Conservation (phyloP, 2,113 vertebrate genomes). For the Verasper variegatus region DNA sequence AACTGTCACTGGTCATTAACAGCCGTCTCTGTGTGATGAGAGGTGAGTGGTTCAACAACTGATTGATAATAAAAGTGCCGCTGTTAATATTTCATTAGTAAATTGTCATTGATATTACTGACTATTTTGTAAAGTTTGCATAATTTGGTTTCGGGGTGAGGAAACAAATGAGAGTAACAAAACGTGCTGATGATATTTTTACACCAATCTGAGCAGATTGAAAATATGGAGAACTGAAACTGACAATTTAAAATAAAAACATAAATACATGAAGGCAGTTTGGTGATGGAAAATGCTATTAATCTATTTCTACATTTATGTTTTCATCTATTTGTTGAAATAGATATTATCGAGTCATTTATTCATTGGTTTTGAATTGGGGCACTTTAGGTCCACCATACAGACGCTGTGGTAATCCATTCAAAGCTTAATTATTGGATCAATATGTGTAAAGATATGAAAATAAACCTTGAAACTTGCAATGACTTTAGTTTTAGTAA, state of each 20-base stretch:
- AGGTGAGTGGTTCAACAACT: slow-evolving; percentile 13
- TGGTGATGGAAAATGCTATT: too few species aligned
- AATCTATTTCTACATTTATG: background rate
- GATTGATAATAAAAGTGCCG: slow-evolving; percentile 2
- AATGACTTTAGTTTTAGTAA: background rate
- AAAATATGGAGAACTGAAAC: too few species aligned
- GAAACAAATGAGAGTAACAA: too few species aligned
- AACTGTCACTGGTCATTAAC: slow-evolving; percentile 38
- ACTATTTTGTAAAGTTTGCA: background rate
- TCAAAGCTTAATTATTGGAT: background rate
- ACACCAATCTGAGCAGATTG: too few species aligned
- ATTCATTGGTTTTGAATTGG: too few species aligned
- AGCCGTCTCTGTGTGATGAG: background rate
- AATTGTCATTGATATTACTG: background rate
- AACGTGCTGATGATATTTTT: too few species aligned
- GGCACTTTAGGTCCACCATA: too few species aligned
- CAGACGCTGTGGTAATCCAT: background rate
- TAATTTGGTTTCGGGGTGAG: background rate
- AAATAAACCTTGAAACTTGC: background rate
- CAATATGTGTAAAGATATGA: background rate
- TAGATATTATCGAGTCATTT: background rate
- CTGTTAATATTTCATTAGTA: slow-evolving; percentile 6
- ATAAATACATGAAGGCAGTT: too few species aligned
- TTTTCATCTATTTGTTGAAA: background rate
- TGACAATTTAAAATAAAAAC: too few species aligned